A percentile compares a stretch with the other conserved stretches of the same genome.
Conservation (phyloP, 2,888 invertebrate species). For the Glyphotaelius pellucidus region DNA sequence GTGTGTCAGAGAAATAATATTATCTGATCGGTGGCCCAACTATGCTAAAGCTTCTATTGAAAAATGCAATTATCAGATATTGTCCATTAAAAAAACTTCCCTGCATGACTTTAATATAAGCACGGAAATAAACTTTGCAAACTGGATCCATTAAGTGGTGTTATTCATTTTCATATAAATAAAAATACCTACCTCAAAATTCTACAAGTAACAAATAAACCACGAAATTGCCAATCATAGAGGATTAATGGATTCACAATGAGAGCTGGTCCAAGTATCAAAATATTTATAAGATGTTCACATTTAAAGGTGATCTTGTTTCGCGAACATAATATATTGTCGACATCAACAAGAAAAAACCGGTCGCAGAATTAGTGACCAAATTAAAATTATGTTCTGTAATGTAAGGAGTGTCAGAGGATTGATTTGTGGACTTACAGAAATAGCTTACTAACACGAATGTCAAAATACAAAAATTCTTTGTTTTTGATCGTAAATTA, state of each 20-base stretch:
- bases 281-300: conserved; percentile 57
- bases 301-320: conserved; percentile 64
- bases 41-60: neutral
- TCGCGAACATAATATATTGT: neutral
- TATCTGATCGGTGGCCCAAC: no score
- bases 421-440: conserved; percentile 3
- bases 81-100: neutral
- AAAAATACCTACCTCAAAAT: neutral
- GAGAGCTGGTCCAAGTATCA: conserved; percentile 52
- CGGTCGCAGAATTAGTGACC: neutral
- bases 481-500: neutral
- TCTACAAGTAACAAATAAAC: neutral
- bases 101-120: neutral
- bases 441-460: neutral
- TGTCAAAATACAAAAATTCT: neutral
- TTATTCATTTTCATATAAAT: neutral
- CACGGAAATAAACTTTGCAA: neutral
- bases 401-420: conserved; percentile 21
- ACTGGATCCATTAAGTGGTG: neutral
- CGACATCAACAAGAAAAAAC: conserved; percentile 28
- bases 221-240: neutral
- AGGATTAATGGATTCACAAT: conserved; percentile 52
- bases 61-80: neutral
- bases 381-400: neutral
- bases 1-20: no score